Evolutionary conservation across 2,113 vertebrate genomes (phyloP).

Genomic region (Aplodontia rufa): DNA sequence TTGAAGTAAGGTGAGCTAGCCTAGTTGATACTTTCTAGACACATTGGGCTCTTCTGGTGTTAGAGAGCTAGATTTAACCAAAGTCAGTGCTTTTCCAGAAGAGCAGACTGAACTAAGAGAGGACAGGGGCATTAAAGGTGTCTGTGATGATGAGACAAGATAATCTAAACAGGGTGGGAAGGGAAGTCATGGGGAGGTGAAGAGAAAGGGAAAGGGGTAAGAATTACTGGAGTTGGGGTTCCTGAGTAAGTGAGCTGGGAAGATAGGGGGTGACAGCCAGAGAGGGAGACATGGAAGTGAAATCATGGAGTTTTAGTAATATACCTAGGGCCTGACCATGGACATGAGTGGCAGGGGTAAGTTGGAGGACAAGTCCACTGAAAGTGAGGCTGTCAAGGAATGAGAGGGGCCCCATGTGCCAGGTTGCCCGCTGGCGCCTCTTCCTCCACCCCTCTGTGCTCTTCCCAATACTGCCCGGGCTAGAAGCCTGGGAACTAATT

Average conservation of each 20-base stretch:
- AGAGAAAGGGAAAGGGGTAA: neutral
- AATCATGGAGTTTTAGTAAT: neutral
- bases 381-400: neutral
- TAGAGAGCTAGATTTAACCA: neutral
- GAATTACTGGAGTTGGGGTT: neutral
- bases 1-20: neutral
- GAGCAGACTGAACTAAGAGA: neutral
- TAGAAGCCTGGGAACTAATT: neutral
- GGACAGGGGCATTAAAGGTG: neutral
- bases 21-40: neutral
- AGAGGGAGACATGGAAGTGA: neutral
- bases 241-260: neutral
- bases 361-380: neutral
- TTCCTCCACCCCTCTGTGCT: neutral
- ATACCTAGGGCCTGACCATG: neutral
- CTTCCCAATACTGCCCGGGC: neutral
- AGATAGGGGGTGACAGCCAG: neutral
- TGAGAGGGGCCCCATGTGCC: neutral
- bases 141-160: neutral
- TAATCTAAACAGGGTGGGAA: neutral
- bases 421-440: neutral
- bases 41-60: neutral
- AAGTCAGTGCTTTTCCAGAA: neutral
- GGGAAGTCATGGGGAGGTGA: neutral
- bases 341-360: neutral